phyloP scores from a whole-genome alignment of 2,888 invertebrate species.

The Lottia gigantea region DNA sequence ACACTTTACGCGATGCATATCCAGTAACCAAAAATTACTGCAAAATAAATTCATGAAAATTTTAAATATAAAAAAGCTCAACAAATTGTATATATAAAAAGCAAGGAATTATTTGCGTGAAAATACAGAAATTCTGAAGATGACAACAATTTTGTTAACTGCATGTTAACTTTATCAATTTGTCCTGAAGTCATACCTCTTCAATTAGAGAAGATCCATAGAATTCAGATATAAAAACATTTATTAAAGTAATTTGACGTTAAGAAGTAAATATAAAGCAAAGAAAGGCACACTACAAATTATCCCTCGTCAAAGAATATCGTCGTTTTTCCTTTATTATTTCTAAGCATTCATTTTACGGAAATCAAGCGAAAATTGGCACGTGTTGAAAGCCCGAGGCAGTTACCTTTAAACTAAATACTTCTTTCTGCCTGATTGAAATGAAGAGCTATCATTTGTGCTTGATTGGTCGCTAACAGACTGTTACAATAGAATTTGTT shows the following conservation, averaged over 20 bases:
- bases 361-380: neutral
- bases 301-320: neutral
- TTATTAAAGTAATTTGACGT: neutral
- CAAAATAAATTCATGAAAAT: too few species aligned
- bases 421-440: slow-evolving; percentile 4
- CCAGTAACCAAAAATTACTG: too few species aligned
- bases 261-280: neutral
- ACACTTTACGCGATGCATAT: too few species aligned
- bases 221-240: neutral
- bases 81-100: too few species aligned
- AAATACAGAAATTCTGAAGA: too few species aligned
- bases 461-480: slow-evolving; percentile 8
- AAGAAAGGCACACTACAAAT: slow-evolving; percentile 1
- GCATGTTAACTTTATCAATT: too few species aligned
- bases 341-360: slow-evolving; percentile 5
- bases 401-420: slow-evolving; percentile 11
- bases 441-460: slow-evolving; percentile 2
- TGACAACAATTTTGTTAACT: too few species aligned
- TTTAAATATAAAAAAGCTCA: too few species aligned
- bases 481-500: slow-evolving; percentile 2
- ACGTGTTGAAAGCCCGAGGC: neutral
- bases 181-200: too few species aligned
- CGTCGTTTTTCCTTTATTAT: neutral
- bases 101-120: too few species aligned
- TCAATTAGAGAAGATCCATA: too few species aligned